Base-by-base conservation (phyloP, 1,140 invertebrate species). In the Argopecten irradians region DNA sequence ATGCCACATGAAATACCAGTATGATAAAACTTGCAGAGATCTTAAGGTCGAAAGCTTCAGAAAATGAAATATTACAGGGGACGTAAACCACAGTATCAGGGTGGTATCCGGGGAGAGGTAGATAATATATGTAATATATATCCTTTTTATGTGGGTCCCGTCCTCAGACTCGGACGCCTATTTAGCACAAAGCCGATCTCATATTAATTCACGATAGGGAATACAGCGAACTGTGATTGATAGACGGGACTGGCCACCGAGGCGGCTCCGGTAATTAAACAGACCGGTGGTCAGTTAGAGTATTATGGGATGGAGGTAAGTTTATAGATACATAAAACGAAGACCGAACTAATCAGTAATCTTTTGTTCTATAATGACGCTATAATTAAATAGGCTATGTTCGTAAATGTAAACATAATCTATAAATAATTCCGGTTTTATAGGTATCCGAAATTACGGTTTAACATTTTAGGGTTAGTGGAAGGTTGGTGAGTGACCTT, bases 191-290 rank as follows among this genome's bases (percentile, higher is more conserved):
- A 71, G 55, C 55, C 55, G 55, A 71, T 71, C 16, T 71, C 22
- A 71, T 71, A 71, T 71, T 71, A 71, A 71, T 71, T 71, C 55
- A 71, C 55, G 55, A 28, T 71, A 28, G 55, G 55, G 55, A 71
- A 71, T 71, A 71, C 55, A n/a, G 55, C n/a, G n/a, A 28, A 71
- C 55, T 3, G 55, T 71, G 55, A 71, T 71, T 71, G 55, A 71
- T 71, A 71, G 55, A 16, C 55, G n/a, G 22, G 5, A 28, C 55
- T 71, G 55, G n/a, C 55, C 55, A 71, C 55, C 55, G 55, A 28
- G 55, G 55, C 55, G 55, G 55, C 55, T 71, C 55, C 55, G 55
- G 55, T 71, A 71, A 71, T 71, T 71, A 71, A 71, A 16, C 55
- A 71, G 55, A 71, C 55, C 55, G 43, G 8, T 28, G 55, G 55